Evolutionary conservation across 1,140 invertebrate species (phyloP).

Genomic region (Neotoxoptera formosana): DNA sequence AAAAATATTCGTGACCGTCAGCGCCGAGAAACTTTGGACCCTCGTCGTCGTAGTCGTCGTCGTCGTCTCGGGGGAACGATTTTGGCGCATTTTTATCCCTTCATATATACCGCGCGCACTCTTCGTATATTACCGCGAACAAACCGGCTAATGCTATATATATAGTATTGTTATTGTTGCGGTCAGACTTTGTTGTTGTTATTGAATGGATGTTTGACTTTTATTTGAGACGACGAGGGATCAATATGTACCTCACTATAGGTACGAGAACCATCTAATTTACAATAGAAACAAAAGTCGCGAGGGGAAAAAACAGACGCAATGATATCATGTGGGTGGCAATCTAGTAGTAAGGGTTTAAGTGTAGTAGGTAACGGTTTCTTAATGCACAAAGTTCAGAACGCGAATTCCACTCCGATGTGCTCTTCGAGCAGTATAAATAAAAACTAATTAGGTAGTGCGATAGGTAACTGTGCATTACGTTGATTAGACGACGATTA

Average conservation of each 20-base stretch:
- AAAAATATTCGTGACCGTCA: neutral
- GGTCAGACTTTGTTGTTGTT: neutral
- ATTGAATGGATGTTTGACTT: neutral
- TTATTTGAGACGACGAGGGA: neutral
- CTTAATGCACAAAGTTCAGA: neutral
- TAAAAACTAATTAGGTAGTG: neutral
- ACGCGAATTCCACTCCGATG: neutral
- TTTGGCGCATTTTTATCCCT: neutral
- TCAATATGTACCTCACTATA: neutral
- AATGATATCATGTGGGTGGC: neutral
- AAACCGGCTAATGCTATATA: neutral
- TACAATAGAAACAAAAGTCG: neutral
- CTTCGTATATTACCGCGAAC: neutral
- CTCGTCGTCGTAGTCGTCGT: neutral
- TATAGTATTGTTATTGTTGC: neutral
- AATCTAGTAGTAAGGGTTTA: neutral
- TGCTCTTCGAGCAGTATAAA: neutral
- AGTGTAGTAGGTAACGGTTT: neutral
- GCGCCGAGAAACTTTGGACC: neutral
- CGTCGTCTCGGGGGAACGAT: slow-evolving; percentile 18
- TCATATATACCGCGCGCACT: neutral
- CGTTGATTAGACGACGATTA: neutral
- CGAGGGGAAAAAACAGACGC: neutral
- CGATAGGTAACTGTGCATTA: neutral
- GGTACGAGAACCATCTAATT: neutral